These are phyloP conservation scores for Athrips mouffetella DNA, from an alignment of 2,888 invertebrate species.

Conservation along the genomic window DNA sequence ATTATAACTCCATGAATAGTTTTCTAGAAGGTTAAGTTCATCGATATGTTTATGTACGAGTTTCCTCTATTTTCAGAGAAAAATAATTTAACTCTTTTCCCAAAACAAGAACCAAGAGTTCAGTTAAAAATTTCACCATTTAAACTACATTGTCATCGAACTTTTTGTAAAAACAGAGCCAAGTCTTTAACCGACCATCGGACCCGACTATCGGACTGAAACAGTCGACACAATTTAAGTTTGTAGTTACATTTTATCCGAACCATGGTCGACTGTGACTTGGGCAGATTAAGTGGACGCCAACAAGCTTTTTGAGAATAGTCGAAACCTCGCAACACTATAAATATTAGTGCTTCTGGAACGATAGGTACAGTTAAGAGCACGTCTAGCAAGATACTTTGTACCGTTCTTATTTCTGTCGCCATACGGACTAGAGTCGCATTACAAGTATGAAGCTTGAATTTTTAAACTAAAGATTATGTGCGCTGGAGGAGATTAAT, in stretches of 20 bases:
- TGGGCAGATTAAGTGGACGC: slow-evolving; percentile 10
- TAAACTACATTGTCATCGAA: slow-evolving; percentile 7
- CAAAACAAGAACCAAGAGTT: neutral
- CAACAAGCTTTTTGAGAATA: neutral
- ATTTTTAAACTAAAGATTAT: too few relatives aligned
- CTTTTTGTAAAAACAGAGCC: slow-evolving; percentile 7
- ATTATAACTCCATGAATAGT: too few relatives aligned
- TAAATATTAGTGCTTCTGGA: too few relatives aligned
- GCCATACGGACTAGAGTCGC: too few relatives aligned
- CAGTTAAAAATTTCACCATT: slow-evolving; percentile 1
- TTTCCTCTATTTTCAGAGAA: too few relatives aligned
- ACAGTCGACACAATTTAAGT: slow-evolving; percentile 19
- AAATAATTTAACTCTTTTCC: neutral
- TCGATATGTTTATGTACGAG: too few relatives aligned
- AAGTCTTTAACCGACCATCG: slow-evolving; percentile 9
- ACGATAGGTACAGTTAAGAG: too few relatives aligned
- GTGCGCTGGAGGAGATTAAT: too few relatives aligned
- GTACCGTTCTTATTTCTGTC: too few relatives aligned
- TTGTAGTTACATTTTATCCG: slow-evolving; percentile 20
- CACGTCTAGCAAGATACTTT: too few relatives aligned
- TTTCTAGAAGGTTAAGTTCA: too few relatives aligned
- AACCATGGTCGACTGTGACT: slow-evolving; percentile 25
- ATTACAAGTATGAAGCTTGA: too few relatives aligned
- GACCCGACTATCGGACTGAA: slow-evolving; percentile 13
- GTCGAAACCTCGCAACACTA: neutral